These are phyloP conservation scores for Otocyon megalotis DNA, from an alignment of 2,113 vertebrate species.

Conservation along the genomic window DNA sequence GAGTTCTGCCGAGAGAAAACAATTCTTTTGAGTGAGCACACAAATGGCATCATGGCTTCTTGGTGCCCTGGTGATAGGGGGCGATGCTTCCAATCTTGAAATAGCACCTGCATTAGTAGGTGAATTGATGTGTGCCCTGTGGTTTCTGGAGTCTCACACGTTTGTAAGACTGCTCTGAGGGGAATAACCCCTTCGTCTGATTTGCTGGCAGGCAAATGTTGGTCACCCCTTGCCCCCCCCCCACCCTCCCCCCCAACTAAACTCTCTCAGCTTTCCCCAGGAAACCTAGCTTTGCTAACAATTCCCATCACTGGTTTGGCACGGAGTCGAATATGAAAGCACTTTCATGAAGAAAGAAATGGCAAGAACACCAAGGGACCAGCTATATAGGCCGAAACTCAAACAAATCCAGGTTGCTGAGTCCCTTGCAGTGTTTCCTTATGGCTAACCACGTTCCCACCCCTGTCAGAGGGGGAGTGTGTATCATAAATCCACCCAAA, in stretches of 20 bases:
- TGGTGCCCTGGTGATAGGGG: background rate
- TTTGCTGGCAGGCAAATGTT: background rate
- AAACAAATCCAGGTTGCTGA: background rate
- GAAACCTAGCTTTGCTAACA: constrained; percentile 37
- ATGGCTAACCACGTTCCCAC: background rate
- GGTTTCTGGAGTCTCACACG: background rate
- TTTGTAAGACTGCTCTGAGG: background rate
- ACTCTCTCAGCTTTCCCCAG: background rate
- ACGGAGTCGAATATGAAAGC: background rate
- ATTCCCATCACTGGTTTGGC: background rate
- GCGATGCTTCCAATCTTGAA: background rate
- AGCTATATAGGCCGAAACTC: background rate
- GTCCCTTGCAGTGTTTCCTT: background rate
- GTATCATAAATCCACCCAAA: background rate
- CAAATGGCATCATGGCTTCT: background rate
- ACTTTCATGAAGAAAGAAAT: background rate
- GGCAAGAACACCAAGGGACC: background rate
- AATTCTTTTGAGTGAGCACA: background rate
- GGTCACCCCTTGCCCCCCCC: background rate
- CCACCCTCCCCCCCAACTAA: background rate
- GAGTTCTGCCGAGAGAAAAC: background rate
- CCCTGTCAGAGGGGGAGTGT: background rate
- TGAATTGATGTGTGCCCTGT: background rate
- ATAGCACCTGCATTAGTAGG: background rate
- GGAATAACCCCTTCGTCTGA: background rate